These are phyloP conservation scores for Alcedo quadribrachys DNA, from an alignment of 2,797 vertebrate species.

Conservation along the genomic window DNA sequence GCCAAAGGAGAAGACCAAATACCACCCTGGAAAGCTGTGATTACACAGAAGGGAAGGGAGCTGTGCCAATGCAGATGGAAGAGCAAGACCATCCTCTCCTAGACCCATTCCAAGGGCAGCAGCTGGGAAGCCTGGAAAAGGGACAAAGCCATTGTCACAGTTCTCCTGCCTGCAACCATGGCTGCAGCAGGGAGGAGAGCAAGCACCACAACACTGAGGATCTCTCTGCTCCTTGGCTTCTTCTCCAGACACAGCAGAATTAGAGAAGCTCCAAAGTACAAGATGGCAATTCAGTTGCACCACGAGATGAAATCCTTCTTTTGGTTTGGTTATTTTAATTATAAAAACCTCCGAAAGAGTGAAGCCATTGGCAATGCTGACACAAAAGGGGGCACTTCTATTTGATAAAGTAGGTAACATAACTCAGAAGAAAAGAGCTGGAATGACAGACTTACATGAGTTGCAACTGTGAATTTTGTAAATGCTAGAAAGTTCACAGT, in stretches of 20 bases:
- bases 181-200: not conserved
- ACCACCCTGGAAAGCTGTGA: not conserved
- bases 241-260: not conserved
- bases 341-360: not conserved
- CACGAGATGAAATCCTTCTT: not conserved
- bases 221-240: not conserved
- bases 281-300: not conserved
- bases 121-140: not conserved
- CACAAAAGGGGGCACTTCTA: not conserved
- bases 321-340: not conserved
- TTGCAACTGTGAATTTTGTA: not conserved
- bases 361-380: not conserved
- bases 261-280: not conserved
- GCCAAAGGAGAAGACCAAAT: not conserved
- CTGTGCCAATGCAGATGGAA: not conserved
- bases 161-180: not conserved
- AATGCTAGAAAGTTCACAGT: not conserved
- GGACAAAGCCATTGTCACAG: not conserved
- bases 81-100: not conserved
- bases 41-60: not conserved
- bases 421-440: not conserved
- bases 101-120: not conserved
- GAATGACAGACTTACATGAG: accelerated
- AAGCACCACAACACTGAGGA: not conserved
- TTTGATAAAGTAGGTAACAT: not conserved